phyloP scores from a whole-genome alignment of 64 coral and sea anemone genomes.

The Montipora efflorescens region DNA sequence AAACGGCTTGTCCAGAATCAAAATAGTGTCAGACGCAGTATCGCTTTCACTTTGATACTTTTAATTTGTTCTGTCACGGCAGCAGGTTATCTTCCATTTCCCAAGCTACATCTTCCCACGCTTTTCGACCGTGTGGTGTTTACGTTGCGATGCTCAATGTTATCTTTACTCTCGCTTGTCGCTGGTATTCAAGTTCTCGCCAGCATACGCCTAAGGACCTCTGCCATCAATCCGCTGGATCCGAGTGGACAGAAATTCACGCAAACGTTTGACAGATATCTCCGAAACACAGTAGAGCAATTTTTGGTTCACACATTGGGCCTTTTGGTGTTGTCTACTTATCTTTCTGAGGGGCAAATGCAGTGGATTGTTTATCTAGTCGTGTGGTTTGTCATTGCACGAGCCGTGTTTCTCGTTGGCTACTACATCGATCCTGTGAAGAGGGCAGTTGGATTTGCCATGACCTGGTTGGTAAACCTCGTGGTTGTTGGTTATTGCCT shows the following conservation, averaged over 20 bases:
- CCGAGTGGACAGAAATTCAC: slow-evolving; percentile 34
- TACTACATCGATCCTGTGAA: slow-evolving; percentile 39
- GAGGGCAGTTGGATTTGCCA: slow-evolving; percentile 58
- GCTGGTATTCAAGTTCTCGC: slow-evolving; percentile 45
- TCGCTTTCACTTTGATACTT: neutral
- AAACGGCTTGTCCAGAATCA: slow-evolving; percentile 16
- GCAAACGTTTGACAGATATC: slow-evolving; percentile 25
- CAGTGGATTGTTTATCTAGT: slow-evolving; percentile 35
- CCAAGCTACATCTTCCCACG: slow-evolving; percentile 35
- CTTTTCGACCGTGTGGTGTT: slow-evolving; percentile 59
- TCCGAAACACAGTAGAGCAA: slow-evolving; percentile 81
- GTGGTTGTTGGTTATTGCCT: slow-evolving; percentile 38
- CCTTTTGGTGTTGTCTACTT: slow-evolving; percentile 44
- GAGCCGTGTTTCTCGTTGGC: slow-evolving; percentile 45
- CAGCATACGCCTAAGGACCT: slow-evolving; percentile 7
- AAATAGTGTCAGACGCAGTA: neutral
- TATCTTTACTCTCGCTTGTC: slow-evolving; percentile 42
- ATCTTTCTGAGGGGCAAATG: slow-evolving; percentile 68
- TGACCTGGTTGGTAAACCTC: slow-evolving; percentile 31
- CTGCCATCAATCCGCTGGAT: slow-evolving; percentile 68
- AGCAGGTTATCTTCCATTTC: neutral
- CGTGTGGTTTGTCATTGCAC: slow-evolving; percentile 37
- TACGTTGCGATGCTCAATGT: slow-evolving; percentile 41
- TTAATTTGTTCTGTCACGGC: neutral
- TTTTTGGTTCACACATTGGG: slow-evolving; percentile 57